Evolutionary conservation across 2,888 invertebrate genomes (phyloP), one percentile per base, ranked within the genome.

Genomic region (Sialis lutaria): DNA sequence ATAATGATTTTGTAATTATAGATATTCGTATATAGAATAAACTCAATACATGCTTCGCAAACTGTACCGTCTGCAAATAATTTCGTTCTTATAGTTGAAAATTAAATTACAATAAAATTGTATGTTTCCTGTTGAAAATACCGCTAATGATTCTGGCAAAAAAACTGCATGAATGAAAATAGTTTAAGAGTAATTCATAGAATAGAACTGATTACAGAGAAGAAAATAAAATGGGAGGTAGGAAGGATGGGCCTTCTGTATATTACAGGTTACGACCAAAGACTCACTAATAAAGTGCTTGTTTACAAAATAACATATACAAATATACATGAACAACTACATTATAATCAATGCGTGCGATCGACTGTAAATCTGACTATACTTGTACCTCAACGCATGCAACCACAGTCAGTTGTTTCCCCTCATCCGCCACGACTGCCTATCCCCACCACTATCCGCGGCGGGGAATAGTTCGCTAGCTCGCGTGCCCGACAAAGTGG

Each of bases 241-340:
- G 37, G 37, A 37, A 37, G 12, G 37, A 37, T 8, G 6, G 12
- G 12, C 37, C 37, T 37, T 37, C 37, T 37, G 37, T 37, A 37
- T 37, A 37, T 37, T 37, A 37, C 37, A 37, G 37, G 37, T 37
- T 37, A 42, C 42, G n/a, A 13, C n/a, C 31, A 42, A n/a, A 13
- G 31, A 13, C 42, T 42, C 12, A 42, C 42, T 42, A 42, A 42
- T 42, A 42, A 42, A 42, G 42, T 42, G 42, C 42, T 42, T 61
- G 63, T 64, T 63, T 63, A 64, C 61, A 62, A 60, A 61, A 62
- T 61, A 63, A 62, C 60, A 62, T 60, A 59, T 54, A 56, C 51
- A 56, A 49, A 51, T 40, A 47, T 48, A 49, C 46, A 45, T 50
- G 50, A 50, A 50, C 34, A 34, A 34, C 50, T 51, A 50, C 51